Evolutionary conservation across 92 coral and sea anemone genomes (phyloP), one percentile per base, ranked within the genome.

Genomic region (Parazoanthus atlanticus): DNA sequence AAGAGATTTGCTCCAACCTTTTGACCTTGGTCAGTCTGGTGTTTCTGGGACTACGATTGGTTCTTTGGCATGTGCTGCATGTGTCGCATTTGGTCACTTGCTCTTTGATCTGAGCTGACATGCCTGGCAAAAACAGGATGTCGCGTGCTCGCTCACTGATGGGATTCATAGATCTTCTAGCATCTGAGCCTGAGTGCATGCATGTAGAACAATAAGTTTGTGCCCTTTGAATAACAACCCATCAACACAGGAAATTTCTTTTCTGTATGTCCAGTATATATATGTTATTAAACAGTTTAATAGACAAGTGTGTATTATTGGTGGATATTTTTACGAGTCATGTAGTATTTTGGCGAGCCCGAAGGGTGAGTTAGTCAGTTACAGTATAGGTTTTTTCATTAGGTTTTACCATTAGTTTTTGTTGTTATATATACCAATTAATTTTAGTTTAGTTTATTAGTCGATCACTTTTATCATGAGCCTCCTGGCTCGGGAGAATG

Each of bases 221-320:
- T 87, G 47, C 12, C 86, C 90, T 80, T 86, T 74, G 33, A 79
- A 86, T 88, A 86, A 79, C 88, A 90, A 36, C 8, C 89, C 89
- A 78, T 88, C 91, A 36, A 74, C 61, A 33, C 91, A 81, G 81
- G 81, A 88, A 70, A 91, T 85, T 79, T 91, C 91, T 65, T 83
- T 86, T 28, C 89, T 79, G 74, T 89, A 85, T 8, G 38, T 84
- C 93, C 91, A 88, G 74, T 84, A 88, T 23, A n/a, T n/a, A n/a
- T n/a, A n/a, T n/a, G n/a, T n/a, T n/a, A n/a, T n/a, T n/a, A n/a
- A n/a, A n/a, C n/a, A n/a, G n/a, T n/a, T n/a, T n/a, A n/a, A n/a
- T n/a, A n/a, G n/a, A n/a, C n/a, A n/a, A n/a, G n/a, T n/a, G n/a
- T n/a, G n/a, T n/a, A n/a, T n/a, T n/a, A n/a, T n/a, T n/a, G n/a